phyloP scores from a whole-genome alignment of 1,140 invertebrate genomes.

The Zophobas morio region DNA sequence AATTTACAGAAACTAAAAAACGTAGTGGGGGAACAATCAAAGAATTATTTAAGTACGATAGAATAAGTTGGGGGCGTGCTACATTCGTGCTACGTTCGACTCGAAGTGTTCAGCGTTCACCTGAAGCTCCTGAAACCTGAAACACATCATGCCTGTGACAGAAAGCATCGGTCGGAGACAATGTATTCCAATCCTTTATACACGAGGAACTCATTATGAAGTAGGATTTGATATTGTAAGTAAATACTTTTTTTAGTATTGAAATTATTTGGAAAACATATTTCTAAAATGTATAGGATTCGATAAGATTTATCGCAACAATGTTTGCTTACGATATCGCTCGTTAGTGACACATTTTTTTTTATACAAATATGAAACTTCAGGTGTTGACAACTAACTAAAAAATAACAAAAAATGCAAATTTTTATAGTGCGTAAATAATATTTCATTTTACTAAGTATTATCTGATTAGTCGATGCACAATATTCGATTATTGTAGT shows the following conservation, averaged over 20 bases:
- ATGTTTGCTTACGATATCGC: too few species aligned
- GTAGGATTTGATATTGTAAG: constrained; percentile 89
- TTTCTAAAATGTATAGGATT: too few species aligned
- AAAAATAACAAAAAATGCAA: too few species aligned
- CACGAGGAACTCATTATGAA: constrained; percentile 85
- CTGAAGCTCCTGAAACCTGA: constrained; percentile 14
- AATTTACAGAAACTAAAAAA: constrained; percentile 17
- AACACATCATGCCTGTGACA: constrained; percentile 59
- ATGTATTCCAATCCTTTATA: constrained; percentile 82
- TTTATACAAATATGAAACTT: not conserved
- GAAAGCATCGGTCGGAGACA: constrained; percentile 73
- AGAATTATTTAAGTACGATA: constrained; percentile 27
- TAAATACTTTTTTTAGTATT: constrained; percentile 61
- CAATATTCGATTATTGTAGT: not conserved
- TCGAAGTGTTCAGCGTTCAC: constrained; percentile 23
- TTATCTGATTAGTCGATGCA: too few species aligned
- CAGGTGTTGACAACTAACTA: too few species aligned
- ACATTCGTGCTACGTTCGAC: constrained; percentile 16
- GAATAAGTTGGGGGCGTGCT: constrained; percentile 19
- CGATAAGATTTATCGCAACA: too few species aligned
- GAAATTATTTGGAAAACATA: not conserved
- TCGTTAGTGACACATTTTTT: constrained; percentile 18
- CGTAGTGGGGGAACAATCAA: constrained; percentile 27
- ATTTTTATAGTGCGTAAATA: too few species aligned
- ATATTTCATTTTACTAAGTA: too few species aligned